A percentile compares a stretch with the other conserved stretches of the same genome.
These are phyloP conservation scores for Calephelis nemesis DNA, from an alignment of 1,140 invertebrate species.

Conservation along the genomic window DNA sequence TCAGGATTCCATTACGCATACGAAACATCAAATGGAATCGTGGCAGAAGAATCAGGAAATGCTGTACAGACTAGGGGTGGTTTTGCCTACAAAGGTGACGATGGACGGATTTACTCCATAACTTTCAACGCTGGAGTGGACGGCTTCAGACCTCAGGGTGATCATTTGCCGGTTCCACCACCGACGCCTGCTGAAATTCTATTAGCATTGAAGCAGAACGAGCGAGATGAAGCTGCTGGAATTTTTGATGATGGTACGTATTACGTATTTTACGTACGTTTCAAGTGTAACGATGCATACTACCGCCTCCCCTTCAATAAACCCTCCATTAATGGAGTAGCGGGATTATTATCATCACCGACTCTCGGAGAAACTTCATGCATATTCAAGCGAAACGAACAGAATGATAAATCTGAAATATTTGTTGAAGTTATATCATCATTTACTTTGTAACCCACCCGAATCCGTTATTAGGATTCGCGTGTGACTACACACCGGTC, in stretches of 20 bases:
- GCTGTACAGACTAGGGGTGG: constrained; percentile 43
- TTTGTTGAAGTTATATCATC: no score
- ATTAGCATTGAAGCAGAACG: constrained; percentile 55
- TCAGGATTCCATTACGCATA: constrained; percentile 60
- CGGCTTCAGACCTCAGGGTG: constrained; percentile 86
- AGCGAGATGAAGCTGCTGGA: constrained; percentile 64
- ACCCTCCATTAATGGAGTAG: no score
- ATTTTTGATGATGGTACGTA: constrained; percentile 69
- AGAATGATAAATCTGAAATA: no score
- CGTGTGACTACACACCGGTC: no score
- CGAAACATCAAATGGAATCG: constrained; percentile 63
- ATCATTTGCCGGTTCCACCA: constrained; percentile 87
- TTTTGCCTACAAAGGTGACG: constrained; percentile 78
- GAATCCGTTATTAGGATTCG: no score
- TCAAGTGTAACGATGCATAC: no score
- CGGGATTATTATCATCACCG: no score
- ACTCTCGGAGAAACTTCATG: no score
- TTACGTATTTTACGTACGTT: no score
- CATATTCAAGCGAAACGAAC: no score
- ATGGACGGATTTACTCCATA: constrained; percentile 84
- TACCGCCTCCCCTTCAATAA: no score
- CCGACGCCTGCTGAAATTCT: constrained; percentile 82
- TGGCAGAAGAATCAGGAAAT: constrained; percentile 52
- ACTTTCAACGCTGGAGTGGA: constrained; percentile 89
- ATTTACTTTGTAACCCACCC: no score